phyloP scores from a whole-genome alignment of 2,113 vertebrate genomes.

The Aphelocoma coerulescens region DNA sequence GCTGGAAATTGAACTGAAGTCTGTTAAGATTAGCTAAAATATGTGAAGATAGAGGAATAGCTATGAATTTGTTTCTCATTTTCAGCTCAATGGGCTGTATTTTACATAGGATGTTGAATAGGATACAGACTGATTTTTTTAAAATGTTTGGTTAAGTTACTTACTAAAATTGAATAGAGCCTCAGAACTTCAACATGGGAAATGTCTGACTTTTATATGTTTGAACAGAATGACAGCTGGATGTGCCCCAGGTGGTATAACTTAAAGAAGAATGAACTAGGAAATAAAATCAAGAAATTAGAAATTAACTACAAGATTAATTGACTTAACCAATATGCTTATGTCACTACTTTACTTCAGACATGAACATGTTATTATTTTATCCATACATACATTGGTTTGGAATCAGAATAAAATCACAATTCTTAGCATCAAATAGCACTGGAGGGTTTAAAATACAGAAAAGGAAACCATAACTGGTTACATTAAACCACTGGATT shows the following conservation, averaged over 20 bases:
- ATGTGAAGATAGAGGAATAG: not conserved
- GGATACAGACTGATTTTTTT: not conserved
- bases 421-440: not conserved
- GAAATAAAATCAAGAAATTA: not conserved
- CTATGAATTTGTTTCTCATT: not conserved
- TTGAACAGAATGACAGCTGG: not conserved
- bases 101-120: not conserved
- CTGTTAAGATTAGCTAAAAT: slow-evolving; percentile 2
- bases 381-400: not conserved
- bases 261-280: not conserved
- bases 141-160: not conserved
- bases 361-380: not conserved
- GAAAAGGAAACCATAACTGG: not conserved
- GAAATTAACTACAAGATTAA: not conserved
- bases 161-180: not conserved
- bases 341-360: not conserved
- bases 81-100: not conserved
- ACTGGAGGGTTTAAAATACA: not conserved
- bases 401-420: not conserved
- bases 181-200: not conserved
- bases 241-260: not conserved
- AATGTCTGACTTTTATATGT: not conserved
- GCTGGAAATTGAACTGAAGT: not conserved
- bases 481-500: not conserved
- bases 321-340: not conserved